Conservation (phyloP, 2,888 invertebrate genomes). For the Oeneis ivallda region DNA sequence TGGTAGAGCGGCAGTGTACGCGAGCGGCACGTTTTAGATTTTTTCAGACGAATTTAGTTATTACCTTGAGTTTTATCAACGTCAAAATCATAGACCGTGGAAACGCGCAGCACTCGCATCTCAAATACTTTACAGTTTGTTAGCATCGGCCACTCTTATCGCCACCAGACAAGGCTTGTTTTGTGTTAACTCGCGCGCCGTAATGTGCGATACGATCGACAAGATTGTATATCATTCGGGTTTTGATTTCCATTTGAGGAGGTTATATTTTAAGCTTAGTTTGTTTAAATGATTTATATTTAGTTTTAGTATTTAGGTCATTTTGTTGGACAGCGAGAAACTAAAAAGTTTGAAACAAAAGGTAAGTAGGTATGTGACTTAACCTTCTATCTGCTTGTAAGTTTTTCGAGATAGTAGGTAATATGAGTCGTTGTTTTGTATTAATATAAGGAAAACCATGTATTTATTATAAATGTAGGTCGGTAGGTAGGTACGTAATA, state of each 20-base stretch:
- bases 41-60: no score
- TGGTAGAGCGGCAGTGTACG: no score
- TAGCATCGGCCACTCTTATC: constrained; percentile 30
- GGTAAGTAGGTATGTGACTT: background rate
- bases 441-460: no score
- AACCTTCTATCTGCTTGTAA: background rate
- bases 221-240: constrained; percentile 19
- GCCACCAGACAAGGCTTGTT: constrained; percentile 32
- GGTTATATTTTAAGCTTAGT: constrained; percentile 16
- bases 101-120: constrained; percentile 22
- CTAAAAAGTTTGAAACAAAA: constrained; percentile 11
- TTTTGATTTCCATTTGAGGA: constrained; percentile 12
- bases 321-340: background rate
- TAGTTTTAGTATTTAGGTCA: background rate
- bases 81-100: constrained; percentile 14
- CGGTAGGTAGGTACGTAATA: no score
- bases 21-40: no score
- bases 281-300: no score
- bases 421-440: no score
- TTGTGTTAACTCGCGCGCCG: constrained; percentile 27
- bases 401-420: no score
- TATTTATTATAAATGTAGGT: no score
- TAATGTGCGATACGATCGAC: background rate
- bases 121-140: constrained; percentile 16
- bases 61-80: background rate